Conservation (phyloP, 1,140 invertebrate genomes). For the Cotesia vestalis region DNA sequence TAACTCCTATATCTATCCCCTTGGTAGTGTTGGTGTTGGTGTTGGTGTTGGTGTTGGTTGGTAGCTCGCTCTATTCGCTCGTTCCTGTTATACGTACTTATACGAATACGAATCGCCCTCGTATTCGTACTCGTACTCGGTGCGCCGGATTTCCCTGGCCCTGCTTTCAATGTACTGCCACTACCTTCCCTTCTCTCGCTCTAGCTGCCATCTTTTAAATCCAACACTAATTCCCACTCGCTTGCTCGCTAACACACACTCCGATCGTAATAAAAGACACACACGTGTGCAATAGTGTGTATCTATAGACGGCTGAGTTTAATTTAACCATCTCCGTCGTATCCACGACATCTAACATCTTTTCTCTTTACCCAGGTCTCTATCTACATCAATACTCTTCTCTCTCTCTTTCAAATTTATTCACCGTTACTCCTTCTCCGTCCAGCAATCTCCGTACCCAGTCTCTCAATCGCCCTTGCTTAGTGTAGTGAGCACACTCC, state of each 20-base stretch:
- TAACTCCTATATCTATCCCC: neutral
- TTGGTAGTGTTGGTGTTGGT: neutral
- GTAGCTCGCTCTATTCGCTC: neutral
- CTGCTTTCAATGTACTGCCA: neutral
- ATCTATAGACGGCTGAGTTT: too few species aligned
- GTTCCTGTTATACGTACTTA: too few species aligned
- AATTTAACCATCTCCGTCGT: too few species aligned
- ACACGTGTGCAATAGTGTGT: too few species aligned
- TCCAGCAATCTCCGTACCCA: neutral
- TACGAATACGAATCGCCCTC: constrained; percentile 18
- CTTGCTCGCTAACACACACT: neutral
- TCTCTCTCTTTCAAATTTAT: neutral
- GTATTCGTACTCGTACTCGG: constrained; percentile 6
- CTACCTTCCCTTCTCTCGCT: neutral
- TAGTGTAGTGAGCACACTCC: neutral
- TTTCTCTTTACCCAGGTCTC: constrained; percentile 1
- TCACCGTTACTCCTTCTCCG: neutral
- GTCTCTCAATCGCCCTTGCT: constrained; percentile 11
- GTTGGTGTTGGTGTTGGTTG: too few species aligned
- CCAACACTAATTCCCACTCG: neutral
- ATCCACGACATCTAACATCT: constrained; percentile 3
- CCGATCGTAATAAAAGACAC: too few species aligned
- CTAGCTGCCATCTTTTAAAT: neutral
- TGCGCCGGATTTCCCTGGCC: constrained; percentile 11
- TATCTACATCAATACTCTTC: neutral